These are phyloP conservation scores for Pogonomyrmex californicus DNA, from an alignment of 1,140 invertebrate genomes.

Conservation along the genomic window DNA sequence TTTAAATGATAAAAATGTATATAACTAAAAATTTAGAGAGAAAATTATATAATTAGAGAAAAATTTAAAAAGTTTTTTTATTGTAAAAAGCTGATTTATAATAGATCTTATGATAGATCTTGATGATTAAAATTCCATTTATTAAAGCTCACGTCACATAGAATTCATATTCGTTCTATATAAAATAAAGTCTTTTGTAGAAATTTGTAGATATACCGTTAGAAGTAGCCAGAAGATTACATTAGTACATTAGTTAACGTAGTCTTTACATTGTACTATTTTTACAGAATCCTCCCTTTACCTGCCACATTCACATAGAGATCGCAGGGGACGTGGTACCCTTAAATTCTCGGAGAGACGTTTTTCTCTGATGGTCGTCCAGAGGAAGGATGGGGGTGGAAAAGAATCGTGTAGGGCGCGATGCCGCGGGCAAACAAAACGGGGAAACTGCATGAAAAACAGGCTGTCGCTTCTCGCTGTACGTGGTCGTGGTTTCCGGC, in stretches of 20 bases:
- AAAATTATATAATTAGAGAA: background rate
- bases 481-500: constrained; percentile 62
- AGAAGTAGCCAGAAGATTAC: background rate
- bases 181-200: constrained; percentile 1
- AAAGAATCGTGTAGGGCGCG: constrained; percentile 46
- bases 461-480: constrained; percentile 61
- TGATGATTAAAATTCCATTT: no score
- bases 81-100: no score
- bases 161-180: background rate
- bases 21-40: background rate
- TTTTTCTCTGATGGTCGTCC: constrained; percentile 18
- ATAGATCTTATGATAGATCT: no score
- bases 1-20: background rate
- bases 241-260: background rate
- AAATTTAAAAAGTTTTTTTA: background rate
- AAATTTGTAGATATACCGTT: background rate
- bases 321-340: constrained; percentile 24
- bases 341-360: constrained; percentile 56
- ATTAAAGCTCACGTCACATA: no score
- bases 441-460: constrained; percentile 64
- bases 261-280: constrained; percentile 10
- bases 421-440: constrained; percentile 58
- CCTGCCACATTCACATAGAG: constrained; percentile 12
- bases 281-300: background rate
- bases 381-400: background rate